Conservation (phyloP, 1,140 invertebrate genomes). For the Rhizoglyphus robini region DNA sequence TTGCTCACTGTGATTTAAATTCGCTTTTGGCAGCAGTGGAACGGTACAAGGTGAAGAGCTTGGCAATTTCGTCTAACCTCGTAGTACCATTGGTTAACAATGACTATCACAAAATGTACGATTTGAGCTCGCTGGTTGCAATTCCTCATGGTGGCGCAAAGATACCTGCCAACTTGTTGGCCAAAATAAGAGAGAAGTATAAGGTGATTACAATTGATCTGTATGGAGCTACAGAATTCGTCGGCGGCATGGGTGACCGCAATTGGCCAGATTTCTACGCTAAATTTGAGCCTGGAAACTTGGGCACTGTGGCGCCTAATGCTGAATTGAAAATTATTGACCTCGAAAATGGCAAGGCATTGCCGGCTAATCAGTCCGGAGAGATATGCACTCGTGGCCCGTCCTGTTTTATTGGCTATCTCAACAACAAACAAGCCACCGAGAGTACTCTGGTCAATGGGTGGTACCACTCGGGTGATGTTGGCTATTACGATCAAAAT, state of each 20-base stretch:
- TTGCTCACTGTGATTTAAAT: not conserved
- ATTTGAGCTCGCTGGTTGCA: not conserved
- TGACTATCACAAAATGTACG: not conserved
- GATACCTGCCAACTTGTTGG: not conserved
- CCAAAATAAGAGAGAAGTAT: not conserved
- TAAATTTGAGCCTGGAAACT: not conserved
- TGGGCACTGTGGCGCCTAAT: too few species aligned
- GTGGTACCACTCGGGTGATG: too few species aligned
- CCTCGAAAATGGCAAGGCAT: not conserved
- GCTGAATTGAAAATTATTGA: too few species aligned
- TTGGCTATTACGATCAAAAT: too few species aligned
- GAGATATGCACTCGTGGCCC: constrained; percentile 32
- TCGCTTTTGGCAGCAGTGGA: not conserved
- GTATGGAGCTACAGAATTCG: constrained; percentile 2
- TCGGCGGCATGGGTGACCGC: not conserved
- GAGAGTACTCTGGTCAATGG: too few species aligned
- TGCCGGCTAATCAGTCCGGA: not conserved
- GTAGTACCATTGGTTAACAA: not conserved
- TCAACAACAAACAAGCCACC: too few species aligned
- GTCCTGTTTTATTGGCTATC: constrained; percentile 23
- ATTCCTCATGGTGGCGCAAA: not conserved
- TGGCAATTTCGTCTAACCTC: not conserved
- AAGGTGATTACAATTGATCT: not conserved
- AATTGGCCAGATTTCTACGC: not conserved
- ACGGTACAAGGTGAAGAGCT: not conserved